A percentile compares a stretch with the other conserved stretches of the same genome.
These are phyloP conservation scores for Drosophila arizonae DNA, from an alignment of 1,140 invertebrate genomes.

Conservation along the genomic window DNA sequence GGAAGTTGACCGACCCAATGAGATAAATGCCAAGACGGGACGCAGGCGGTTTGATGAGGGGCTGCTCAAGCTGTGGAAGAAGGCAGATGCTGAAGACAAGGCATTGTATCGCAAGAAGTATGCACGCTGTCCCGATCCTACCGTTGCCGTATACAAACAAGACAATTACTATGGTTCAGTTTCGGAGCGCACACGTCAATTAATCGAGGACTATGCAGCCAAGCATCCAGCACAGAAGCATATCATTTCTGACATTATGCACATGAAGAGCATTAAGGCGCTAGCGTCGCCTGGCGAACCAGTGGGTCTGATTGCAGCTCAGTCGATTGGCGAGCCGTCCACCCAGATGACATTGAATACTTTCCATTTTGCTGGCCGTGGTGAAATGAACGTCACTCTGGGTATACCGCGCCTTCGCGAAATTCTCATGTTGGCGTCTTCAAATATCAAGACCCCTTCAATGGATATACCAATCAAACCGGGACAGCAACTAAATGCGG, in stretches of 20 bases:
- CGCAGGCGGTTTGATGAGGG: slow-evolving; percentile 81
- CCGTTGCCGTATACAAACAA: slow-evolving; percentile 87
- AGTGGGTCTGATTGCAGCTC: slow-evolving; percentile 97
- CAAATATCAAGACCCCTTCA: slow-evolving; percentile 96
- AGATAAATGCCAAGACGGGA: slow-evolving; percentile 73
- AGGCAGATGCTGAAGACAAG: slow-evolving; percentile 85
- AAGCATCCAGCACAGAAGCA: slow-evolving; percentile 82
- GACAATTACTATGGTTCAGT: slow-evolving; percentile 91
- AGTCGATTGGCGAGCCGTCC: slow-evolving; percentile 98
- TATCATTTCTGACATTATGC: slow-evolving; percentile 87
- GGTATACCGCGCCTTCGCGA: slow-evolving; percentile 98
- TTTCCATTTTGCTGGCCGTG: slow-evolving; percentile 99
- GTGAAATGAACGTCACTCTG: slow-evolving; percentile 99
- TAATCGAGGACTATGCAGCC: slow-evolving; percentile 87
- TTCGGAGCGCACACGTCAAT: slow-evolving; percentile 89
- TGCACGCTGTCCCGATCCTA: slow-evolving; percentile 88
- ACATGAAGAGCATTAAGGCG: slow-evolving; percentile 90
- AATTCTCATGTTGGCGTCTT: slow-evolving; percentile 97
- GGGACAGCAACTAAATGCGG: slow-evolving; percentile 86
- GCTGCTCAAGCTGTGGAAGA: slow-evolving; percentile 87
- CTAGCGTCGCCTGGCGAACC: slow-evolving; percentile 96
- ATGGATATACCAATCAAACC: slow-evolving; percentile 95
- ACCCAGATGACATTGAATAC: slow-evolving; percentile 99
- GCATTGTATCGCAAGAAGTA: slow-evolving; percentile 83
- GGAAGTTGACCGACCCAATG: slow-evolving; percentile 64